These are phyloP conservation scores for Helarctos malayanus DNA, from an alignment of 2,797 vertebrate species.

Conservation along the genomic window DNA sequence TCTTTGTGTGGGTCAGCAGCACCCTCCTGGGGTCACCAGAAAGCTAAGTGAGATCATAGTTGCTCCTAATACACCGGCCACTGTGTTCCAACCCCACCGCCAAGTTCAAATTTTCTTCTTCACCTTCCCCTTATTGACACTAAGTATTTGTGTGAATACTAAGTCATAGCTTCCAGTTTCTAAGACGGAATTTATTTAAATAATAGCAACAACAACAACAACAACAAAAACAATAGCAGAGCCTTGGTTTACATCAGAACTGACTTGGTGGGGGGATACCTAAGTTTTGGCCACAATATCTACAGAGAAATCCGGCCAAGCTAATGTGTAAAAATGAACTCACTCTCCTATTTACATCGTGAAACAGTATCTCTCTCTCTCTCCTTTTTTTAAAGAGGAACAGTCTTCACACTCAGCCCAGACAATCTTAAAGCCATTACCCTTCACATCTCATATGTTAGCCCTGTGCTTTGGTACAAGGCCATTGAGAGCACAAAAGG, in stretches of 20 bases:
- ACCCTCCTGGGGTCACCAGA: rapidly evolving
- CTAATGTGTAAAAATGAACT: slow-evolving; percentile 5
- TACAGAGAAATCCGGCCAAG: not conserved
- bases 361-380: not conserved
- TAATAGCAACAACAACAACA: not conserved
- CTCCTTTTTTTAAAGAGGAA: not conserved
- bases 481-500: not conserved
- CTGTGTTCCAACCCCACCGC: rapidly evolving
- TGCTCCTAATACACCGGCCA: rapidly evolving
- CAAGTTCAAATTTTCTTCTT: not conserved
- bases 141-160: not conserved
- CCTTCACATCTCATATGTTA: slow-evolving; percentile 12
- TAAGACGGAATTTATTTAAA: not conserved
- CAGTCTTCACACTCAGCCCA: not conserved
- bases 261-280: not conserved
- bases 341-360: not conserved
- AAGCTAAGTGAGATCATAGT: not conserved
- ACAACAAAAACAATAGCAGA: not conserved
- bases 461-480: not conserved
- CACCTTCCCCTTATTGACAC: not conserved
- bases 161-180: not conserved
- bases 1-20: not conserved
- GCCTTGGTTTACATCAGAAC: not conserved
- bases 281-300: not conserved
- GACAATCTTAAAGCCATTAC: slow-evolving; percentile 51